Conservation (phyloP, 2,113 vertebrate genomes). For the Perognathus longimembris region DNA sequence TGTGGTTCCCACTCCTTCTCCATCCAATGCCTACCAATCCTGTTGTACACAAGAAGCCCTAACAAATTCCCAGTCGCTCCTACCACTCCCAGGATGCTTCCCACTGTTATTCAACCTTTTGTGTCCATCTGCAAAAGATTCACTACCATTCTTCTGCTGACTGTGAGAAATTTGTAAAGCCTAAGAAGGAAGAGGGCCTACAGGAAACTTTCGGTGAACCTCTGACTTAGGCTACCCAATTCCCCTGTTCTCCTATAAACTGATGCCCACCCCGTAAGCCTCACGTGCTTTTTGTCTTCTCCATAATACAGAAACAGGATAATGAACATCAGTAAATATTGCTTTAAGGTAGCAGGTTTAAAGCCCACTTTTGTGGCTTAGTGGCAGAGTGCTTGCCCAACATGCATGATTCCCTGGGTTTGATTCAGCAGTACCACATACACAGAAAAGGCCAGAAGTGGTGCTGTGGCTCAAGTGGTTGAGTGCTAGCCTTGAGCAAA, state of each 20-base stretch:
- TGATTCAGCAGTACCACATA: too few relatives aligned
- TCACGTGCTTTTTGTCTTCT: background rate
- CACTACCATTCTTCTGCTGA: background rate
- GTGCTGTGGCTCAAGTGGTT: too few relatives aligned
- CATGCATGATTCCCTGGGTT: too few relatives aligned
- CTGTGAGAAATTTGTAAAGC: background rate
- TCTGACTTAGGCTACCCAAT: background rate
- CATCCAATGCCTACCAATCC: background rate
- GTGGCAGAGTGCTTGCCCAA: too few relatives aligned
- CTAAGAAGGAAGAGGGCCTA: background rate
- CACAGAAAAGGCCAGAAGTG: too few relatives aligned
- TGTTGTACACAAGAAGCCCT: background rate
- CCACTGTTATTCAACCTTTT: background rate
- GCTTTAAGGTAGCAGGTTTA: background rate
- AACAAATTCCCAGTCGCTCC: background rate
- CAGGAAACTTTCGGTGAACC: background rate
- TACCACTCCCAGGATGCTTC: background rate
- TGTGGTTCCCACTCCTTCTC: background rate
- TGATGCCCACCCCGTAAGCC: too few relatives aligned
- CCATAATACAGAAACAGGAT: background rate
- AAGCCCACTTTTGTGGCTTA: too few relatives aligned
- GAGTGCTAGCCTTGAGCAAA: too few relatives aligned
- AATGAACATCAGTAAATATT: background rate
- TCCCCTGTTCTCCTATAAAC: background rate
- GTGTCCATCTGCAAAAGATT: background rate